Evolutionary conservation across 2,888 invertebrate species (phyloP), one percentile per base, ranked within the genome.

Genomic region (Microdon myrmicae): DNA sequence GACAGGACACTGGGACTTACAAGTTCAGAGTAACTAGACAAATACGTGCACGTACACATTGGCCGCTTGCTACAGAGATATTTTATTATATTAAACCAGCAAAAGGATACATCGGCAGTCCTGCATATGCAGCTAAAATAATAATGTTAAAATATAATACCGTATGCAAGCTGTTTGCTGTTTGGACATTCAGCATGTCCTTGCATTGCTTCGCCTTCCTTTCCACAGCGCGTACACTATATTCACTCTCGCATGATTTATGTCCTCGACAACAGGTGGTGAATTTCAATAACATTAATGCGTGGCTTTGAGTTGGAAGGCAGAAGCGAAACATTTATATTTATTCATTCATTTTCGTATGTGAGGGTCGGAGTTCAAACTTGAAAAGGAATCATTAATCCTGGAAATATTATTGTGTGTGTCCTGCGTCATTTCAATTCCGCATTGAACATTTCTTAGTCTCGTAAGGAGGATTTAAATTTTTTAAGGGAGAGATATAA

Each of bases 221-320:
- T 29, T 28, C 19, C 28, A 41, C 6, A 28, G n/a, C n/a, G n/a
- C n/a, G n/a, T n/a, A n/a, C n/a, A n/a, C n/a, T 39, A 37, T 20
- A 43, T 43, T 23, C 31, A 39, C 37, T 26, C 43, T 43, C 20
- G 43, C 44, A 53, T 64, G 64, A 64, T 64, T 64, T 64, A 64
- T 64, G 64, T 47, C 28, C 47, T 43, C 43, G 58, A 64, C 64
- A 64, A 64, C 64, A 64, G 64, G 64, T 64, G 64, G 64, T 64
- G 64, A 64, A 64, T 64, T 64, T 64, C 51, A 64, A 64, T 64
- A 64, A 38, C 53, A 56, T 64, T 53, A 64, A 64, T 64, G 56
- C 64, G 64, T 64, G 56, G 49, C 45, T 47, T 64, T 64, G 51
- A 22, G 22, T 43, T 8, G 31, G 22, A 22, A 13, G 5, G 10